phyloP scores from a whole-genome alignment of 2,888 invertebrate species.

The Hemithea aestivaria region DNA sequence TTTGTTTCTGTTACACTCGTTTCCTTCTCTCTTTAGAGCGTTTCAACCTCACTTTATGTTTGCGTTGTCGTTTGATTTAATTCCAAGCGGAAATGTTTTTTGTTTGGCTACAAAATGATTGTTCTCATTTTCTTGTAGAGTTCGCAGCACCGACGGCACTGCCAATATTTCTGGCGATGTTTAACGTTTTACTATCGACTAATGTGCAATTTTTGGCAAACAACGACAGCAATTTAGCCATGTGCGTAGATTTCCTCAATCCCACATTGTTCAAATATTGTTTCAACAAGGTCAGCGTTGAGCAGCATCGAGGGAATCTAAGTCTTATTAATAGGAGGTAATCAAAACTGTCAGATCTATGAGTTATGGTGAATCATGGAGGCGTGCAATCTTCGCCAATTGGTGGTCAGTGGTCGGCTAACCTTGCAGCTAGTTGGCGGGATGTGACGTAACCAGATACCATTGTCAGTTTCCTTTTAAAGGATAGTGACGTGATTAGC shows the following conservation, averaged over 20 bases:
- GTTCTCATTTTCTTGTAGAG: too few relatives aligned
- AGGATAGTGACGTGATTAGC: conserved; percentile 26
- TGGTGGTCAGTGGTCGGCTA: conserved; percentile 39
- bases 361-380: conserved; percentile 55
- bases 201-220: conserved; percentile 10
- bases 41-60: too few relatives aligned
- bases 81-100: too few relatives aligned
- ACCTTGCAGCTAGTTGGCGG: conserved; percentile 47
- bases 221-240: not conserved
- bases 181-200: not conserved
- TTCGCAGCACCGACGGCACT: too few relatives aligned
- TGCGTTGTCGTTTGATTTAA: too few relatives aligned
- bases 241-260: conserved; percentile 3
- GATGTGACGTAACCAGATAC: conserved; percentile 47
- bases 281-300: conserved; percentile 17
- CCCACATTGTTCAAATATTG: too few relatives aligned
- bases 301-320: too few relatives aligned
- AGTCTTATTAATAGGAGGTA: conserved; percentile 31
- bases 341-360: conserved; percentile 34
- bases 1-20: too few relatives aligned
- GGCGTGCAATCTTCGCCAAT: conserved; percentile 62
- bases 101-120: too few relatives aligned
- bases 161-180: not conserved
- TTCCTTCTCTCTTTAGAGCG: too few relatives aligned
- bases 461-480: conserved; percentile 35